Base-by-base conservation (phyloP, 2,888 invertebrate species). In the Acleris holmiana region DNA sequence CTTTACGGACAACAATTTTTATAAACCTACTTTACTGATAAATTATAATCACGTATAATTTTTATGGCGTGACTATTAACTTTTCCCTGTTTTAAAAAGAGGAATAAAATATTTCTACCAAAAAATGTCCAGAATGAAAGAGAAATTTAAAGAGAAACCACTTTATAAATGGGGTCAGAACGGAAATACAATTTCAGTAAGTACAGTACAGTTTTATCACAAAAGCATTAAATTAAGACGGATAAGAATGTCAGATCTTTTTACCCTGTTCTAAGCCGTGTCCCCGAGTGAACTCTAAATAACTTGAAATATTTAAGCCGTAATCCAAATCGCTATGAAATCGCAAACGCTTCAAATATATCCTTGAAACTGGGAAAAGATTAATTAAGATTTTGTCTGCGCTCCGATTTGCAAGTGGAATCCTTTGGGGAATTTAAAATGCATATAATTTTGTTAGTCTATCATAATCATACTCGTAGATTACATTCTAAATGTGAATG, bases 281-380 rank as follows among this genome's bases (percentile, higher is more conserved):
- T 64, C 64, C 48, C 64, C 19, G 23, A 47, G 23, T 58, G 53
- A 54, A 59, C 53, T 59, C 58, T 21, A 61, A 57, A 60, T 64
- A 61, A 60, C 53, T 67, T 56, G 61, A 61, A 66, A 68, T 57
- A 66, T 66, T 56, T 58, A 64, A 64, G 63, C 63, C 57, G 53
- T 68, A 68, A 68, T 67, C 68, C 64, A 35, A 67, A 68, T 66
- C 53, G 63, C 63, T 60, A 63, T 68, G 61, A 67, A 66, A 68
- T 67, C 66, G 57, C 68, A 57, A 68, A 63, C 60, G 64, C 53
- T 23, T 50, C 54, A 18, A 60, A 63, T 64, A 63, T 49, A 54
- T 64, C 60, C 56, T 63, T 64, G 58, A 59, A 66, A 47, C 64
- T 58, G 48, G 40, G 47, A 61, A 29, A 29, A 66, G 67, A 67